phyloP scores from a whole-genome alignment of 2,113 vertebrate species.

The Nesoenas mayeri region DNA sequence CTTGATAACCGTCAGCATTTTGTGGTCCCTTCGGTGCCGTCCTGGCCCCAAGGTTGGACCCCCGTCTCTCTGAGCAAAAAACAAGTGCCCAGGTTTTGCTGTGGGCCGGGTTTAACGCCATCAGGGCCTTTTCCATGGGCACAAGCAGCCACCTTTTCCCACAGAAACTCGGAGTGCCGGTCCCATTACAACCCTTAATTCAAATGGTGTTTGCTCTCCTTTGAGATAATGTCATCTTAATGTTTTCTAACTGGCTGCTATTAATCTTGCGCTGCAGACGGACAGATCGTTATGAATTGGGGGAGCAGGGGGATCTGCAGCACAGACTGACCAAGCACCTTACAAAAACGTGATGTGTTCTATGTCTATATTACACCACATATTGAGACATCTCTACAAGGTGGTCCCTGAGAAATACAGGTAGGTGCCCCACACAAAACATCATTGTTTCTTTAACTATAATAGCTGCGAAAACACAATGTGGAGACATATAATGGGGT shows the following conservation, averaged over 20 bases:
- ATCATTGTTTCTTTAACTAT: not conserved
- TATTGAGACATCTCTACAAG: not conserved
- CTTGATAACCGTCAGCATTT: not conserved
- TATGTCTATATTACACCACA: not conserved
- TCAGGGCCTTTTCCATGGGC: not conserved
- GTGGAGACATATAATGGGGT: not conserved
- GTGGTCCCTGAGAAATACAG: not conserved
- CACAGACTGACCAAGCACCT: not conserved
- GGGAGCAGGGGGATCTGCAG: not conserved
- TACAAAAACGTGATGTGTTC: not conserved
- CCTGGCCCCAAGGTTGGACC: not conserved
- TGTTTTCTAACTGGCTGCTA: not conserved
- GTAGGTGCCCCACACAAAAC: rapidly evolving
- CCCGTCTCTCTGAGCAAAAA: not conserved
- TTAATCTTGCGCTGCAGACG: not conserved
- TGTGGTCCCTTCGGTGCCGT: not conserved
- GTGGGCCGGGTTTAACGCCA: not conserved
- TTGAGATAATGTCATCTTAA: not conserved
- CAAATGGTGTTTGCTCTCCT: not conserved
- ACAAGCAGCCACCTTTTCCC: not conserved
- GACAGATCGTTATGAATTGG: not conserved
- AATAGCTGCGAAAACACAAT: not conserved
- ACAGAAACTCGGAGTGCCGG: not conserved
- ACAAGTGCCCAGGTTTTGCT: not conserved
- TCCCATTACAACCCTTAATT: not conserved